Evolutionary conservation across 2,888 invertebrate genomes (phyloP), one percentile per base, ranked within the genome.

Genomic region (Cephonodes hylas): DNA sequence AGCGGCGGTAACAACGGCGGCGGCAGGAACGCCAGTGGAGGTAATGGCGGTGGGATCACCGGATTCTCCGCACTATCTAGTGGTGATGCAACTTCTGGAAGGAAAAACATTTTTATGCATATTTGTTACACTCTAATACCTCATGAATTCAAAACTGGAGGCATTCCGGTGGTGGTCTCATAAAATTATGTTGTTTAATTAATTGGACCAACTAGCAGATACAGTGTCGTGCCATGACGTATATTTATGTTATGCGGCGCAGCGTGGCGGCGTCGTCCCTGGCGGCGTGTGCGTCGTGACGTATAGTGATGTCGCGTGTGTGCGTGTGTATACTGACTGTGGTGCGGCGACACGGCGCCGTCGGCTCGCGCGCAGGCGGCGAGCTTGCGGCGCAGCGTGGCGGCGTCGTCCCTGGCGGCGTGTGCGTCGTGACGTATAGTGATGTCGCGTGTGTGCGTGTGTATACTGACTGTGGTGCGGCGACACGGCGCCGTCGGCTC

Each of bases 381-480:
- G 1, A 91, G 80, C 68, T 84, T 86, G 67, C 88, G 77, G 0
- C 89, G 73, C 62, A 87, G 75, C 63, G 87, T 80, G 27, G 88
- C 89, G 22, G 88, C 90, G 48, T 86, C 90, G 70, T 83, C 92
- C 1, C 79, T 66, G 25, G 88, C 94, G 79, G 97, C 97, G 84
- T 97, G 97, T 45, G 96, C 93, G 72, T 96, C 96, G 34, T 98
- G 94, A 80, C 96, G 95, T n/a, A n/a, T n/a, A n/a, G n/a, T n/a
- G n/a, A n/a, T n/a, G n/a, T n/a, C n/a, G n/a, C n/a, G n/a, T n/a
- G n/a, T n/a, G n/a, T n/a, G n/a, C n/a, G n/a, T n/a, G n/a, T n/a
- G n/a, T n/a, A n/a, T n/a, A n/a, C n/a, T n/a, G n/a, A n/a, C n/a
- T n/a, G n/a, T n/a, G n/a, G n/a, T n/a, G n/a, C n/a, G n/a, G n/a